Evolutionary conservation across 2,797 vertebrate genomes (phyloP).

Genomic region (Platalea minor): DNA sequence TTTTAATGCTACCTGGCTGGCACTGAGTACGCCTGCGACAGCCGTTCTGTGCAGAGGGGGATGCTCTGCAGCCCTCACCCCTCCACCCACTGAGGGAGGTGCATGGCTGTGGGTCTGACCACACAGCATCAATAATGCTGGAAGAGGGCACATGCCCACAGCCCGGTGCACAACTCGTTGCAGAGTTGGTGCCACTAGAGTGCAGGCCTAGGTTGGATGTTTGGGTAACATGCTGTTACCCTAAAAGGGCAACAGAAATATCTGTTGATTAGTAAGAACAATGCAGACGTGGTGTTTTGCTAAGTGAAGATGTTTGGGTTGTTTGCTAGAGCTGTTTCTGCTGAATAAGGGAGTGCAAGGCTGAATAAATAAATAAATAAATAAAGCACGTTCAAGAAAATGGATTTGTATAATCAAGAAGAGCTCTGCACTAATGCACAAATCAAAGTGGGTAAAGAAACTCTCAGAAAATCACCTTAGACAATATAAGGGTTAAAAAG

Average conservation of each 20-base stretch:
- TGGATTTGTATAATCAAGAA: neutral
- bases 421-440: neutral
- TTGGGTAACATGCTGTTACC: neutral
- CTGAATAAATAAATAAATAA: neutral
- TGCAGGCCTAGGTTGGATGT: neutral
- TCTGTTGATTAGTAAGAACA: neutral
- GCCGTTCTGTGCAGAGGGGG: neutral
- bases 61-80: neutral
- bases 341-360: neutral
- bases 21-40: rapidly evolving
- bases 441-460: neutral
- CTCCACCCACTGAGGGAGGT: rapidly evolving
- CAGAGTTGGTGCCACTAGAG: neutral
- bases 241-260: neutral
- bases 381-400: neutral
- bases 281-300: neutral
- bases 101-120: neutral
- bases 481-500: neutral
- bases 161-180: rapidly evolving
- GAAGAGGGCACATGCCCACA: rapidly evolving
- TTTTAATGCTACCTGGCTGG: neutral
- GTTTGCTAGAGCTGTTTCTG: neutral
- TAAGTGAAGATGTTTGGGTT: neutral
- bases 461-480: neutral
- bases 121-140: rapidly evolving